A percentile compares a stretch with the other conserved stretches of the same genome.
phyloP scores from a whole-genome alignment of 1,140 invertebrate genomes.

The Sinonovacula constricta region DNA sequence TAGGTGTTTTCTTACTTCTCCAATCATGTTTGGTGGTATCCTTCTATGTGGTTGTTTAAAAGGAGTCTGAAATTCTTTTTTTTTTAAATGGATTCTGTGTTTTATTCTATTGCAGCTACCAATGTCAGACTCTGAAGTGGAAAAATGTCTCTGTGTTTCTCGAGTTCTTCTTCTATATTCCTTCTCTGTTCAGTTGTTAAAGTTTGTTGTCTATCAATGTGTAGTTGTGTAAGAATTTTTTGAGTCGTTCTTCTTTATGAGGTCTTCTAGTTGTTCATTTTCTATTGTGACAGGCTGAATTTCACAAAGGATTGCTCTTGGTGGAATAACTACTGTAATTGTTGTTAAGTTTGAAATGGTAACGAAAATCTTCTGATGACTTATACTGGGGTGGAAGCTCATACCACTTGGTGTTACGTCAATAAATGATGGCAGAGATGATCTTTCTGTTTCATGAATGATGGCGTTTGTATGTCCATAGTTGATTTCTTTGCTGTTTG shows the following conservation, averaged over 20 bases:
- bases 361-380: too few species aligned
- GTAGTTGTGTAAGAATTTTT: neutral
- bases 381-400: neutral
- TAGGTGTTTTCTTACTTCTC: neutral
- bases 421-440: neutral
- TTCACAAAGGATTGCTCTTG: constrained; percentile 20
- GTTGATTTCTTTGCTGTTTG: constrained; percentile 10
- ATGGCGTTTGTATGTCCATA: neutral
- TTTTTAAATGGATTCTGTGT: constrained; percentile 6
- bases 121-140: too few species aligned
- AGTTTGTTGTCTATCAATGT: constrained; percentile 5
- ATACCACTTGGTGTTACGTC: constrained; percentile 4
- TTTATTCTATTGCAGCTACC: neutral
- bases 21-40: constrained; percentile 6
- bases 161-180: neutral
- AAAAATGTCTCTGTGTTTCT: constrained; percentile 22
- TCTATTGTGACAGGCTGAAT: constrained; percentile 10
- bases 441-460: too few species aligned
- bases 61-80: neutral
- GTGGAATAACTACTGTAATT: constrained; percentile 8
- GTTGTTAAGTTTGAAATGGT: constrained; percentile 25
- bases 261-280: neutral
- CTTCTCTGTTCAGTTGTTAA: neutral
- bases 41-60: constrained; percentile 3
- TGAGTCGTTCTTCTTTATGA: neutral